phyloP scores from a whole-genome alignment of 1,140 invertebrate species.

The Sesamia nonagrioides region DNA sequence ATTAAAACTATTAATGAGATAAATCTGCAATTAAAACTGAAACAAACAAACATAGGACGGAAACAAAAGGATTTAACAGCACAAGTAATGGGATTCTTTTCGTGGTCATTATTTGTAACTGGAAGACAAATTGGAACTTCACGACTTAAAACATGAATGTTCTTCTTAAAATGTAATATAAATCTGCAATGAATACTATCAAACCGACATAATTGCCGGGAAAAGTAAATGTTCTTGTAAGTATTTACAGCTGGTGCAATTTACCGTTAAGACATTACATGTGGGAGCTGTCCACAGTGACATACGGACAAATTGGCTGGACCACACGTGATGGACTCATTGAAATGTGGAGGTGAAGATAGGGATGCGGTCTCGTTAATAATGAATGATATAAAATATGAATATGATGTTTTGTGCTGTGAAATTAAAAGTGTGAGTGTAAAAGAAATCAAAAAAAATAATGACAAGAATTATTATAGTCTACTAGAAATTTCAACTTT shows the following conservation, averaged over 20 bases:
- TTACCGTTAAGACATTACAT: conserved; percentile 24
- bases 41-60: no score
- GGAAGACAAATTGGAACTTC: background rate
- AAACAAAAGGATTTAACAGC: no score
- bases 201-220: background rate
- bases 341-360: background rate
- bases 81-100: no score
- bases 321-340: conserved; percentile 22
- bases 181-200: background rate
- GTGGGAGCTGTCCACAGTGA: conserved; percentile 34
- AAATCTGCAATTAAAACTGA: no score
- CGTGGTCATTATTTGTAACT: background rate
- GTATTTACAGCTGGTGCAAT: conserved; percentile 23
- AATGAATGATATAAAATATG: background rate
- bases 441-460: no score
- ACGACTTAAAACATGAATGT: background rate
- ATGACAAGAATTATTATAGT: no score
- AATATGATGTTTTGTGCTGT: background rate
- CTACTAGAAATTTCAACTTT: no score
- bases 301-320: conserved; percentile 12
- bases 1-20: background rate
- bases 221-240: conserved; percentile 5
- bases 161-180: background rate
- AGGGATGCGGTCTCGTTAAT: background rate
- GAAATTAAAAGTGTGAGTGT: no score